These are phyloP conservation scores for Ypsolopha scabrella DNA, from an alignment of 2,888 invertebrate genomes.

Conservation along the genomic window DNA sequence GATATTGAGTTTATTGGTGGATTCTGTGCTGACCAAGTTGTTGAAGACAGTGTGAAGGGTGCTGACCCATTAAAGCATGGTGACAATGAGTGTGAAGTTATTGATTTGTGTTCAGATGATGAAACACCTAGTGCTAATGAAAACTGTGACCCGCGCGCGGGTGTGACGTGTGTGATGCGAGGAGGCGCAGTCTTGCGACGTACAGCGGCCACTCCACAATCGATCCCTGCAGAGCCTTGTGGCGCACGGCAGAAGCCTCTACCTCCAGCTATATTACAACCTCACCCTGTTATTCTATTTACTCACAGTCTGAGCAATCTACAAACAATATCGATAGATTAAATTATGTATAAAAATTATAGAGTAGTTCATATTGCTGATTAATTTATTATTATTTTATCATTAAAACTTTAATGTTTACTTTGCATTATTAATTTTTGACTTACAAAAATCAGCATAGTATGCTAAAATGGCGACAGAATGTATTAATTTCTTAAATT, in stretches of 20 bases:
- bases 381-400: conserved; percentile 51
- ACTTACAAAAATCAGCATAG: neutral
- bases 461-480: too few relatives aligned
- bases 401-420: conserved; percentile 43
- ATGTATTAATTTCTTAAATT: too few relatives aligned
- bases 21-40: conserved; percentile 8
- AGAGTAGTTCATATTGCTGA: conserved; percentile 38
- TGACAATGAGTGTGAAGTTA: conserved; percentile 66
- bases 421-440: conserved; percentile 20
- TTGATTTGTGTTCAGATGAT: conserved; percentile 78
- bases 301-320: conserved; percentile 54
- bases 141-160: conserved; percentile 54
- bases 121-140: conserved; percentile 58
- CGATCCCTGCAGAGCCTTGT: conserved; percentile 49
- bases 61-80: conserved; percentile 39
- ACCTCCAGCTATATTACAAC: conserved; percentile 42
- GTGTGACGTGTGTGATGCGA: conserved; percentile 38
- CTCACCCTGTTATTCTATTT: conserved; percentile 56
- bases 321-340: conserved; percentile 63
- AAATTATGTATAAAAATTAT: conserved; percentile 37
- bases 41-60: conserved; percentile 30
- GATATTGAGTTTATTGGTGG: conserved; percentile 59
- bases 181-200: conserved; percentile 48
- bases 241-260: conserved; percentile 49
- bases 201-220: conserved; percentile 49